phyloP scores from a whole-genome alignment of 2,113 vertebrate genomes.

The Microcebus griseorufus region DNA sequence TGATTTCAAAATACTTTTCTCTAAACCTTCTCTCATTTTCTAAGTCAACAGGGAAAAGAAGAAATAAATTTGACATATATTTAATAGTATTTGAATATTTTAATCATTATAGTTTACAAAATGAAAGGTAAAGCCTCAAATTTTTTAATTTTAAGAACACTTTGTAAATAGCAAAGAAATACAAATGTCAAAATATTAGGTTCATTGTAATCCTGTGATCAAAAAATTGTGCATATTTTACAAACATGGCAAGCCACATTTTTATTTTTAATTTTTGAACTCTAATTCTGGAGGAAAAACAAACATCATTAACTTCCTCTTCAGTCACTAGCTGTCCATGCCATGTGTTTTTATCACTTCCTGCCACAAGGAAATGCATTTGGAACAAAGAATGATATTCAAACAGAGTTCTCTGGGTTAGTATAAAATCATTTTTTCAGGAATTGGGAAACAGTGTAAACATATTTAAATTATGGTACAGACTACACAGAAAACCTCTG shows the following conservation, averaged over 20 bases:
- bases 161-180: constrained; percentile 39
- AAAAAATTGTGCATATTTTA: constrained; percentile 34
- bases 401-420: constrained; percentile 9
- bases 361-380: constrained; percentile 48
- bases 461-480: background rate
- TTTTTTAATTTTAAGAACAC: background rate
- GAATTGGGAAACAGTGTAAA: constrained; percentile 50
- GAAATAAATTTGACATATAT: background rate
- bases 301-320: constrained; percentile 69
- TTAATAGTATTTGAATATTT: background rate
- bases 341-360: constrained; percentile 62
- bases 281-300: constrained; percentile 63
- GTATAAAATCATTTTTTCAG: constrained; percentile 39
- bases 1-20: constrained; percentile 7
- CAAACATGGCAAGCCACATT: constrained; percentile 45
- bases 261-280: constrained; percentile 70
- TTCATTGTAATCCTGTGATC: constrained; percentile 16
- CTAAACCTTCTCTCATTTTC: background rate
- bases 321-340: constrained; percentile 47
- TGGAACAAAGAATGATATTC: constrained; percentile 65
- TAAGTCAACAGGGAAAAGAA: background rate
- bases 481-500: background rate
- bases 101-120: background rate
- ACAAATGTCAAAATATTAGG: constrained; percentile 23
- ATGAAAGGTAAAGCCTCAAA: background rate